Conservation (phyloP, 1,140 invertebrate genomes). For the Leptoteleia sp. region DNA sequence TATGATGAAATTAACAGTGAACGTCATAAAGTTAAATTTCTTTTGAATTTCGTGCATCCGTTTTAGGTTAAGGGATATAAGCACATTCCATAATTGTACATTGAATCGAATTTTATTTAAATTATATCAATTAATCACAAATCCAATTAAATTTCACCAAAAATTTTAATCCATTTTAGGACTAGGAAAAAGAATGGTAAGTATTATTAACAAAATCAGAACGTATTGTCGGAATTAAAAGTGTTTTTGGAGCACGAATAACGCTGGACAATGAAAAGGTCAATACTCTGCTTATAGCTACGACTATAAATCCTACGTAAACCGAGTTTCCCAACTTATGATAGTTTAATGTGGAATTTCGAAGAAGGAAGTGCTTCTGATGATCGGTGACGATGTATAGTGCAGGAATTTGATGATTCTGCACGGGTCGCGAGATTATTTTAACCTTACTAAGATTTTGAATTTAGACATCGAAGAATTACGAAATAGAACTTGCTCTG, state of each 20-base stretch:
- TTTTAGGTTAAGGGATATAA: too few species aligned
- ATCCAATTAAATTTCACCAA: too few species aligned
- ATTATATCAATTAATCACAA: conserved; percentile 9
- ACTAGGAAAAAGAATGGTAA: too few species aligned
- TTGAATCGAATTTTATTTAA: conserved; percentile 18
- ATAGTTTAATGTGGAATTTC: conserved; percentile 2
- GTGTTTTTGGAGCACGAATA: conserved; percentile 1
- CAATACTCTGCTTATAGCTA: conserved; percentile 15
- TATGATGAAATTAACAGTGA: too few species aligned
- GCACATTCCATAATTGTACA: conserved; percentile 3
- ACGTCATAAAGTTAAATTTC: too few species aligned
- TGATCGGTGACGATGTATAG: too few species aligned
- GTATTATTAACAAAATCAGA: too few species aligned
- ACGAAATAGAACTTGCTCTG: too few species aligned
- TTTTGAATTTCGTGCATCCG: too few species aligned
- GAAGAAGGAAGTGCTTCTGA: not conserved
- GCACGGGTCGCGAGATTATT: too few species aligned
- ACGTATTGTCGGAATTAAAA: conserved; percentile 6
- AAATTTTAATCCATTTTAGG: too few species aligned
- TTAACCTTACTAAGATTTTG: not conserved
- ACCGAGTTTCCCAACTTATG: conserved; percentile 1
- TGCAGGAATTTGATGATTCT: too few species aligned
- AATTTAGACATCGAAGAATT: not conserved
- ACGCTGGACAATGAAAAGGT: conserved; percentile 12
- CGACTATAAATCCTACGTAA: conserved; percentile 19